Conservation (phyloP, 2,797 vertebrate species). For the Glossophaga mutica region DNA sequence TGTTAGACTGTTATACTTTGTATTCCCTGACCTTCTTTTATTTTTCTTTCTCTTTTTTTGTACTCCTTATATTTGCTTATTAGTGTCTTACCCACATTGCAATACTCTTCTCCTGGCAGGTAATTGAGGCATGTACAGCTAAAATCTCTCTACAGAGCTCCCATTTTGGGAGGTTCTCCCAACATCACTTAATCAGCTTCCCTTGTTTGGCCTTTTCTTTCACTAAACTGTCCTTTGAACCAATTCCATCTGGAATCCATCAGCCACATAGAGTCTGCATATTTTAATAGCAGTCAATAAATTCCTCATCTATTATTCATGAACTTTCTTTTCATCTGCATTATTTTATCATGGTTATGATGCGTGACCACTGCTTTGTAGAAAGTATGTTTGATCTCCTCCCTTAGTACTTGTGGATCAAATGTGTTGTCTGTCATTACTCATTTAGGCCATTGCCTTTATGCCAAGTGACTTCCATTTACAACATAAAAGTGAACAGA, state of each 20-base stretch:
- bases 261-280: background rate
- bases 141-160: background rate
- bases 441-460: slow-evolving; percentile 6
- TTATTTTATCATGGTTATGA: slow-evolving; percentile 49
- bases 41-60: background rate
- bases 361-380: slow-evolving; percentile 4
- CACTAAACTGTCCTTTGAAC: slow-evolving; percentile 6
- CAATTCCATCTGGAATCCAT: slow-evolving; percentile 40
- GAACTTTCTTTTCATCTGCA: slow-evolving; percentile 35
- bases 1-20: background rate
- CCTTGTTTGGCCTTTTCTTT: background rate
- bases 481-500: slow-evolving; percentile 6
- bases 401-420: slow-evolving; percentile 2
- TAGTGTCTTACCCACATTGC: background rate
- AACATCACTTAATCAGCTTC: background rate
- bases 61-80: background rate
- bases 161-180: background rate
- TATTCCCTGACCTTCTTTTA: background rate
- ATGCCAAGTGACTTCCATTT: slow-evolving; percentile 5
- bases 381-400: slow-evolving; percentile 50
- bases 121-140: background rate
- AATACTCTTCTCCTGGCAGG: background rate
- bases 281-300: slow-evolving; percentile 32
- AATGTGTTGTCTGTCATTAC: background rate
- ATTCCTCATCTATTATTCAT: slow-evolving; percentile 58